Evolutionary conservation across 2,113 vertebrate genomes (phyloP).

Genomic region (Nettapus auritus): DNA sequence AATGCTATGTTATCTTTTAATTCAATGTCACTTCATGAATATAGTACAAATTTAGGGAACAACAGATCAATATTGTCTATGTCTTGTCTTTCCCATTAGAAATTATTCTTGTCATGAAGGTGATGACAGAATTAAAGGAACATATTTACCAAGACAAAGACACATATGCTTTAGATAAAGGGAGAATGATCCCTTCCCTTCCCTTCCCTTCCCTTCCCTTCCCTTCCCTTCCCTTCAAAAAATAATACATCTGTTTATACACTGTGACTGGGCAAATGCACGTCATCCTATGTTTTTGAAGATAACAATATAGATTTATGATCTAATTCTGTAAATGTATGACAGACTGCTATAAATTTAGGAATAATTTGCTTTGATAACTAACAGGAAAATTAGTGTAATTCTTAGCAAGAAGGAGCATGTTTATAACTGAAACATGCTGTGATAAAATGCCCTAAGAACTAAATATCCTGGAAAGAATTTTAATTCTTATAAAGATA

Average conservation of each 20-base stretch:
- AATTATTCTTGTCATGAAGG: background rate
- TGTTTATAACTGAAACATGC: constrained; percentile 65
- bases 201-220: no score
- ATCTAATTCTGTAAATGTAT: constrained; percentile 31
- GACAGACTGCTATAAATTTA: constrained; percentile 47
- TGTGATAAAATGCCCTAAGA: constrained; percentile 67
- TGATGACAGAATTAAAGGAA: background rate
- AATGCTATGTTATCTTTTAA: background rate
- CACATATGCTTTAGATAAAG: background rate
- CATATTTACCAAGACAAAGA: background rate
- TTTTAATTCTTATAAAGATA: constrained; percentile 74
- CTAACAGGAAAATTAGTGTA: constrained; percentile 55
- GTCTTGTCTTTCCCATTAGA: background rate
- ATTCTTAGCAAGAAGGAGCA: constrained; percentile 70
- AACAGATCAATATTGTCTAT: background rate
- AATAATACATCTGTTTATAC: background rate
- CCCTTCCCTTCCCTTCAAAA: no score
- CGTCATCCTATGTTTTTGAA: constrained; percentile 16
- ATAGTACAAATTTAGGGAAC: background rate
- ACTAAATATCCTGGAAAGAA: constrained; percentile 75
- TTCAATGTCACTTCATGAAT: background rate
- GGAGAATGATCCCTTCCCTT: no score
- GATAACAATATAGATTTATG: constrained; percentile 7
- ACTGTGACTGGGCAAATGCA: constrained; percentile 6
- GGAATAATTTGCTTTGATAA: constrained; percentile 50